Conservation (phyloP, 1,140 invertebrate genomes). For the Epicauta chinensis region DNA sequence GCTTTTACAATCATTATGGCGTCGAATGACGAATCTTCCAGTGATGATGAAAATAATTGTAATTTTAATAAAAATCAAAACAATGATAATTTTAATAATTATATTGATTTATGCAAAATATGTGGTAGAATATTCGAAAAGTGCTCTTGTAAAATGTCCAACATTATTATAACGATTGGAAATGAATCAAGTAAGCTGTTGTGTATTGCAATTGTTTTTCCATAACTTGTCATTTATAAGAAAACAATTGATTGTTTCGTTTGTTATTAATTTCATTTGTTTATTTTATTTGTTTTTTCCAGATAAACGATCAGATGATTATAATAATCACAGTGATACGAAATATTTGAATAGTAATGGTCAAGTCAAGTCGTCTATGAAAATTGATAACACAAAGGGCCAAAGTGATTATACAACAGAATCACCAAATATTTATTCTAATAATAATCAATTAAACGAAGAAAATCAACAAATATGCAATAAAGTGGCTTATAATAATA, state of each 20-base stretch:
- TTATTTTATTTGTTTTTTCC: slow-evolving; percentile 6
- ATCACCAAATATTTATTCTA: no score
- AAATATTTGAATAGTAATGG: not conserved
- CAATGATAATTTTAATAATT: slow-evolving; percentile 2
- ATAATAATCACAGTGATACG: slow-evolving; percentile 7
- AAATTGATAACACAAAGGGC: no score
- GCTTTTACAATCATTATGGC: slow-evolving; percentile 28
- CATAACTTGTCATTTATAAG: not conserved
- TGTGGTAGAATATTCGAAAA: slow-evolving; percentile 16
- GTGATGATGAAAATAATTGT: slow-evolving; percentile 27
- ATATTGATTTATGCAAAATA: slow-evolving; percentile 13
- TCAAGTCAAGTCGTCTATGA: no score
- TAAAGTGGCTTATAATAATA: no score
- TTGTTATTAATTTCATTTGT: slow-evolving; percentile 6
- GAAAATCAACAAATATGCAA: no score
- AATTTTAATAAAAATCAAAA: slow-evolving; percentile 20
- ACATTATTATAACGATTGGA: slow-evolving; percentile 13
- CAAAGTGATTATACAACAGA: no score
- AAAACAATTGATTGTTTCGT: not conserved
- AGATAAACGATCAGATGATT: not conserved
- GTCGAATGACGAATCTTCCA: slow-evolving; percentile 27
- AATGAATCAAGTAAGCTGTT: slow-evolving; percentile 20
- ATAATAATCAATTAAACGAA: no score
- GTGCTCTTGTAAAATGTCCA: slow-evolving; percentile 23
- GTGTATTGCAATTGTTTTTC: slow-evolving; percentile 9